Evolutionary conservation across 2,797 vertebrate species (phyloP).

Genomic region (Dallia pectoralis): DNA sequence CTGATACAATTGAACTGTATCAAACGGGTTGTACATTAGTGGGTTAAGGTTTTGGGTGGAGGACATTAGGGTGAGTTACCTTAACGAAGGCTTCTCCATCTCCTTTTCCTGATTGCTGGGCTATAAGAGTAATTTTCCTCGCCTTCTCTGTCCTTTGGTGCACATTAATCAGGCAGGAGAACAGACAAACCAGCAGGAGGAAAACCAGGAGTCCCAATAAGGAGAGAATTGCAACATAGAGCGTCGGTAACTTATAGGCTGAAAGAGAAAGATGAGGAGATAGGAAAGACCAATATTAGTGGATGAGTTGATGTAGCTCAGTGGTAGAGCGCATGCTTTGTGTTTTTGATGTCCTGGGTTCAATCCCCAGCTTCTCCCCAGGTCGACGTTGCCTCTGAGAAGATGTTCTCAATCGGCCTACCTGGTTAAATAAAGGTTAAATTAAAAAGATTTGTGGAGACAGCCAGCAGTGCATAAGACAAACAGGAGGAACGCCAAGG

Average conservation of each 20-base stretch:
- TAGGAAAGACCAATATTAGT: neutral
- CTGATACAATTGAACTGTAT: neutral
- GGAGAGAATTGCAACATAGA: constrained; percentile 65
- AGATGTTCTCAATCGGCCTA: too few relatives aligned
- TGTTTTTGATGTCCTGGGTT: constrained; percentile 69
- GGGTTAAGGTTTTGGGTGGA: neutral
- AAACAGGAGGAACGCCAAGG: neutral
- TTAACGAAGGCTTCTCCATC: constrained; percentile 75
- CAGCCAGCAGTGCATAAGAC: neutral
- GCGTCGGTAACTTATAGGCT: constrained; percentile 66
- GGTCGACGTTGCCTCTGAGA: too few relatives aligned
- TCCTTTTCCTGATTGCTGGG: constrained; percentile 68
- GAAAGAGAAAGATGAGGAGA: neutral
- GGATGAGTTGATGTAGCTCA: constrained; percentile 49
- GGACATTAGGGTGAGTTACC: constrained; percentile 50
- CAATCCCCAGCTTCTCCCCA: constrained; percentile 70
- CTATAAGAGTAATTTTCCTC: constrained; percentile 65
- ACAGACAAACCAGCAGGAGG: constrained; percentile 72
- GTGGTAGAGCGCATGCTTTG: constrained; percentile 66
- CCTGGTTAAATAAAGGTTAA: too few relatives aligned
- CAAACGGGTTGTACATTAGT: neutral
- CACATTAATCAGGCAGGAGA: constrained; percentile 70
- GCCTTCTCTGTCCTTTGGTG: constrained; percentile 68
- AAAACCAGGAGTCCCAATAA: constrained; percentile 67
- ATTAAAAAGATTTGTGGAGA: too few relatives aligned